phyloP scores from a whole-genome alignment of 1,140 invertebrate genomes.

The Amyelois transitella region DNA sequence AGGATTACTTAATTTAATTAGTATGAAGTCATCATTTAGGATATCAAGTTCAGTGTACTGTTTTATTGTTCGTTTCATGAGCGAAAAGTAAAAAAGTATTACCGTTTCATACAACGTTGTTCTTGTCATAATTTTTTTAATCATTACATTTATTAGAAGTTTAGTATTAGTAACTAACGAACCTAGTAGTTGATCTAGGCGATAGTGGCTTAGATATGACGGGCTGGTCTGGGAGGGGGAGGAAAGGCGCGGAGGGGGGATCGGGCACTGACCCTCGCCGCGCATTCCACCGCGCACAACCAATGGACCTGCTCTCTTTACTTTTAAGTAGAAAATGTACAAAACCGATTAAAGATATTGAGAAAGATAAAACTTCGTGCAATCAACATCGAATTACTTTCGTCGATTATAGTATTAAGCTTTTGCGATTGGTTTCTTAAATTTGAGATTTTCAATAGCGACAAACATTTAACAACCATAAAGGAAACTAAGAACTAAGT shows the following conservation, averaged over 20 bases:
- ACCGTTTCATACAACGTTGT: background rate
- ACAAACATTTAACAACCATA: too few species aligned
- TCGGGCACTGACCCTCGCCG: conserved; percentile 42
- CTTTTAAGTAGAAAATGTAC: conserved; percentile 42
- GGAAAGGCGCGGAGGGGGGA: conserved; percentile 23
- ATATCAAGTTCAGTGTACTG: background rate
- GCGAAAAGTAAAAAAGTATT: too few species aligned
- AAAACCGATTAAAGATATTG: conserved; percentile 11
- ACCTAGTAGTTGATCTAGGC: conserved; percentile 47
- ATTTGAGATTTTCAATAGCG: too few species aligned
- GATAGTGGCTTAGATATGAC: conserved; percentile 57
- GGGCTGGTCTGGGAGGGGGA: conserved; percentile 35
- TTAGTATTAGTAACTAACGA: conserved; percentile 8
- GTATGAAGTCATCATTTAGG: conserved; percentile 9
- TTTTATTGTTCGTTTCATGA: background rate
- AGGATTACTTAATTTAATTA: conserved; percentile 30
- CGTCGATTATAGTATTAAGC: background rate
- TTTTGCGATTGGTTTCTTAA: background rate
- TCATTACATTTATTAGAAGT: conserved; percentile 6
- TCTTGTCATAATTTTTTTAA: background rate
- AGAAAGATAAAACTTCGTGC: conserved; percentile 11
- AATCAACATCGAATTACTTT: background rate
- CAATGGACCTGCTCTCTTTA: conserved; percentile 61
- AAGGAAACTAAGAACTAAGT: too few species aligned
- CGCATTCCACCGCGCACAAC: conserved; percentile 49